Evolutionary conservation across 2,113 vertebrate genomes (phyloP).

Genomic region (Dendrocopos noguchii): DNA sequence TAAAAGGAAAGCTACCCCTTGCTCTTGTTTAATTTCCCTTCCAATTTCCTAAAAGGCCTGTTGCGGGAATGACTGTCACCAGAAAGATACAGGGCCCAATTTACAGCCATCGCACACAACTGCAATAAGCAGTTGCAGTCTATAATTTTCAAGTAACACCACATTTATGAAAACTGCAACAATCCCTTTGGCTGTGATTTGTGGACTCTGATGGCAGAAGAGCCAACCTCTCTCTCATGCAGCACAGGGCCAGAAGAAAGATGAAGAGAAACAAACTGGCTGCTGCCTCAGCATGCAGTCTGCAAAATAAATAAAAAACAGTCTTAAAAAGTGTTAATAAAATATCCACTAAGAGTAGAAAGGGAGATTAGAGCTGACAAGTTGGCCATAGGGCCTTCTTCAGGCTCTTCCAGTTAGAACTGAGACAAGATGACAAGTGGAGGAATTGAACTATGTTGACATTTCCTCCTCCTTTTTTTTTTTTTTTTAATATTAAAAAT

Average conservation of each 20-base stretch:
- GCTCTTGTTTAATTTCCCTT: constrained; percentile 59
- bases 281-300: constrained; percentile 56
- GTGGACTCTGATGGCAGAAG: constrained; percentile 21
- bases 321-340: constrained; percentile 53
- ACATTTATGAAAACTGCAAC: constrained; percentile 46
- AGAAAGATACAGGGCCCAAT: constrained; percentile 12
- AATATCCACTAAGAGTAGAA: constrained; percentile 43
- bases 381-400: constrained; percentile 66
- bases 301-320: constrained; percentile 39
- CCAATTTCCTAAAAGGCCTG: constrained; percentile 58
- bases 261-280: constrained; percentile 46
- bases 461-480: not conserved
- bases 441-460: constrained; percentile 54
- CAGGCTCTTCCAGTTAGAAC: constrained; percentile 42
- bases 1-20: constrained; percentile 59
- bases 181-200: constrained; percentile 1
- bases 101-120: constrained; percentile 5
- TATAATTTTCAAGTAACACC: constrained; percentile 36
- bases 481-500: not conserved
- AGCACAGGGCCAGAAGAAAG: not conserved
- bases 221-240: constrained; percentile 22
- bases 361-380: constrained; percentile 72
- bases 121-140: constrained; percentile 38
- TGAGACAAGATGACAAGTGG: constrained; percentile 50
- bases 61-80: constrained; percentile 33